These are phyloP conservation scores for Eospalax fontanierii DNA, from an alignment of 2,797 vertebrate species.

Conservation along the genomic window DNA sequence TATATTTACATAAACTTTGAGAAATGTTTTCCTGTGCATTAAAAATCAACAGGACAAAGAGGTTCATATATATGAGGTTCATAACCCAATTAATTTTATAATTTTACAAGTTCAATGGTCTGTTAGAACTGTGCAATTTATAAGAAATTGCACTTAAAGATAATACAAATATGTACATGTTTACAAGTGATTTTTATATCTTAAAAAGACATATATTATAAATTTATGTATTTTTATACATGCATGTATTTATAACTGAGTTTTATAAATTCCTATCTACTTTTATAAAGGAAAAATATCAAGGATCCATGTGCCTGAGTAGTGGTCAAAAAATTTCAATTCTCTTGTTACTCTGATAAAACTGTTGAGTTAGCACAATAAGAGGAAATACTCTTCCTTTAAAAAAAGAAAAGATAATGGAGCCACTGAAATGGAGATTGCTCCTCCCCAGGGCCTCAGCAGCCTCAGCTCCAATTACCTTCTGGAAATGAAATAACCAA, in stretches of 20 bases:
- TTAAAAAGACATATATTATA: conserved; percentile 43
- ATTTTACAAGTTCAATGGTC: neutral
- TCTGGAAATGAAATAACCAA: conserved; percentile 77
- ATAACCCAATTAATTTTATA: conserved; percentile 31
- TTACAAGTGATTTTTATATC: conserved; percentile 17
- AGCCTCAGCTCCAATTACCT: conserved; percentile 77
- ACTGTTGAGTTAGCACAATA: neutral
- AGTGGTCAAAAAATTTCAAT: conserved; percentile 22
- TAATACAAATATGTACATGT: neutral
- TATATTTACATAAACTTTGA: conserved; percentile 20
- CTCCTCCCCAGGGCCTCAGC: conserved; percentile 47
- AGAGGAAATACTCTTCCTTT: neutral
- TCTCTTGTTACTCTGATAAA: conserved; percentile 48
- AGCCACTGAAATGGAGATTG: conserved; percentile 52
- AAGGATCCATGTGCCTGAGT: neutral
- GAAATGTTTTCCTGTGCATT: neutral
- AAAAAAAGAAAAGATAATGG: neutral
- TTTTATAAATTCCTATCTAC: conserved; percentile 36
- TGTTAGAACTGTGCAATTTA: neutral
- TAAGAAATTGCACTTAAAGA: neutral
- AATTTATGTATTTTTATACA: neutral
- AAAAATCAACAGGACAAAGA: conserved; percentile 41
- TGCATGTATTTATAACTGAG: neutral
- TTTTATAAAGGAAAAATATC: conserved; percentile 50
- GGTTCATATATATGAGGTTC: neutral